Evolutionary conservation across 1,140 invertebrate genomes (phyloP).

Genomic region (Euwallacea fornicatus): DNA sequence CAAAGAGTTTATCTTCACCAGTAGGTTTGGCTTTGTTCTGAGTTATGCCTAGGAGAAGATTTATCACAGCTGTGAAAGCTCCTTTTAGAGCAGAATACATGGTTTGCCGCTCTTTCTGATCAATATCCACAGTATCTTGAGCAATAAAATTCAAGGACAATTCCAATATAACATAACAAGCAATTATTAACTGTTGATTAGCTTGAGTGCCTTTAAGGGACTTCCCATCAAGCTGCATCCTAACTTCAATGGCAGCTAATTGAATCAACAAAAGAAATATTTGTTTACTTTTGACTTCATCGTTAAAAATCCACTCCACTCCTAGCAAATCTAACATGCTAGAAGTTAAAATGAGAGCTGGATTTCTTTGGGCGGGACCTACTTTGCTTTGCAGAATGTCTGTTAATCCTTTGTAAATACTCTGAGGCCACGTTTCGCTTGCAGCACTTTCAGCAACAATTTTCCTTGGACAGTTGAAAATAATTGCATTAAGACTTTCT

Average conservation of each 20-base stretch:
- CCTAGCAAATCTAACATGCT: conserved; percentile 80
- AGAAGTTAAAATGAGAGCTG: conserved; percentile 80
- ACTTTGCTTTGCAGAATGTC: conserved; percentile 87
- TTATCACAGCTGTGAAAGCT: conserved; percentile 81
- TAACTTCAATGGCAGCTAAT: conserved; percentile 85
- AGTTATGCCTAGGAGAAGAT: conserved; percentile 70
- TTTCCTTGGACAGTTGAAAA: conserved; percentile 71
- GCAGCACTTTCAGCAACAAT: conserved; percentile 61
- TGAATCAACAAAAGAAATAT: conserved; percentile 84
- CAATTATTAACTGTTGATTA: conserved; percentile 74
- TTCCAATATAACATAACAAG: conserved; percentile 85
- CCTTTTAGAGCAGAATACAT: conserved; percentile 88
- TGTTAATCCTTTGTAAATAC: conserved; percentile 73
- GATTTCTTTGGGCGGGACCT: conserved; percentile 82
- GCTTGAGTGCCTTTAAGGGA: conserved; percentile 75
- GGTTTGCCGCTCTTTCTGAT: conserved; percentile 87
- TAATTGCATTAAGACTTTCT: conserved; percentile 70
- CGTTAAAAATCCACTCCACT: conserved; percentile 77
- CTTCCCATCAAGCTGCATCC: conserved; percentile 89
- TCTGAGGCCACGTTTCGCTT: conserved; percentile 76
- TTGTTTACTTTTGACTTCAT: conserved; percentile 77
- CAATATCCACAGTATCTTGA: conserved; percentile 77
- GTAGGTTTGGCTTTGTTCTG: conserved; percentile 69
- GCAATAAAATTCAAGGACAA: conserved; percentile 78
- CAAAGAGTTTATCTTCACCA: conserved; percentile 69